Evolutionary conservation across 2,113 vertebrate species (phyloP), one percentile per base, ranked within the genome.

Genomic region (Psilopsiagon aymara): DNA sequence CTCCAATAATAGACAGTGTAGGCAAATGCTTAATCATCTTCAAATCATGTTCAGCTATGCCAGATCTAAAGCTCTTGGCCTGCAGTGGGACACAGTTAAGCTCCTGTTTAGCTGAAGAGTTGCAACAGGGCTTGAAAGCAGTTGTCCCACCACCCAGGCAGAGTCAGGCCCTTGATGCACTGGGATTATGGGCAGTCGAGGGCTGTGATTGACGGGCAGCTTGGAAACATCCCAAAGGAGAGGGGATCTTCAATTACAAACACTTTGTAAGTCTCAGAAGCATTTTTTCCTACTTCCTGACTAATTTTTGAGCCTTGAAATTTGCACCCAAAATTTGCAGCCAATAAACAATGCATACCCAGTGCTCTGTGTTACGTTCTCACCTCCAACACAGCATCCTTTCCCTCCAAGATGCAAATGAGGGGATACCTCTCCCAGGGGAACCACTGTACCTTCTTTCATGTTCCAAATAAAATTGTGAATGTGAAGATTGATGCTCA

Each of bases 1-100:
- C 29, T 92, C 92, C 95, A 94, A 71, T 71, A 94, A 95, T n/a
- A 95, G 95, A 78, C 55, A 33, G 88, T 0, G 2, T 4, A 21
- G 95, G 95, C 92, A 91, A 86, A 89, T 64, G 73, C 88, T 95
- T 84, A 11, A 96, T 94, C 94, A 92, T 47, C 86, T 15, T 41
- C 86, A 64, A 95, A 82, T 78, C 95, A 64, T 31, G 64, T 71
- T 51, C 60, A 17, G 7, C 77, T 25, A 1, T 75, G 94, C 77
- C 86, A 84, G 94, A 82, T 7, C 69, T n/a, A 87, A 88, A 91
- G 86, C 96, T 64, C 81, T 57, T 95, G 95, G 92, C 92, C 69
- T 1, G 0, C 2, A 1, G 60, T 19, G 60, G 62, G 74, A 94
- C 96, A 97, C 96, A 96, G 95, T 71, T 87, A 87, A 95, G 89